phyloP scores from a whole-genome alignment of 2,113 vertebrate genomes.

The Platycercus adscitus region DNA sequence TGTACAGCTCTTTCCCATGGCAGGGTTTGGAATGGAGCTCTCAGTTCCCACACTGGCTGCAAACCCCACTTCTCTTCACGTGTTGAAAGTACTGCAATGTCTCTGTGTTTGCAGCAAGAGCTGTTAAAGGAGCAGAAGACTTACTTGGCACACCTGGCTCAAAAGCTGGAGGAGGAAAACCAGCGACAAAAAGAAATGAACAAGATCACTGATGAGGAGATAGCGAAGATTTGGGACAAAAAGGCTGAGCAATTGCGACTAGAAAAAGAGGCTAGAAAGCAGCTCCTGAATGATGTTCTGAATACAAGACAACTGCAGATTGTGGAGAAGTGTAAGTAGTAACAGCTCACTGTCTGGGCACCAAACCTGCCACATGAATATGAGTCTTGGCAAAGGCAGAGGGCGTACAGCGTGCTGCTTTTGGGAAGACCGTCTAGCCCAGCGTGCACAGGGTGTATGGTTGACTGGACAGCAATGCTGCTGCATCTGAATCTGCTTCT shows the following conservation, averaged over 20 bases:
- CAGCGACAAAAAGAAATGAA: constrained; percentile 76
- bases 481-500: background rate
- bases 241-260: constrained; percentile 62
- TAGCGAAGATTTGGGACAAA: constrained; percentile 68
- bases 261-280: constrained; percentile 76
- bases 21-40: background rate
- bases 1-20: background rate
- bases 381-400: background rate
- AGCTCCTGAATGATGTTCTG: constrained; percentile 82
- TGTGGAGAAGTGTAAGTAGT: constrained; percentile 84
- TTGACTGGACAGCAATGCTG: background rate
- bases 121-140: constrained; percentile 77
- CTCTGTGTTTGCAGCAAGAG: constrained; percentile 70
- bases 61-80: background rate
- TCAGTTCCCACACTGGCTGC: background rate
- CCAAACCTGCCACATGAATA: rapidly evolving
- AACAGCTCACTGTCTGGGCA: background rate
- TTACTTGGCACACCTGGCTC: constrained; percentile 80
- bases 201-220: constrained; percentile 76
- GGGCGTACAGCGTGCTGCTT: background rate
- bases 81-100: background rate
- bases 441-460: rapidly evolving
- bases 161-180: constrained; percentile 75
- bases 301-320: constrained; percentile 80
- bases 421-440: background rate